Percentiles rank a stretch among this genome's conserved stretches.
These are phyloP conservation scores for Teinopalpus imperialis DNA, from an alignment of 2,888 invertebrate genomes.

Conservation along the genomic window DNA sequence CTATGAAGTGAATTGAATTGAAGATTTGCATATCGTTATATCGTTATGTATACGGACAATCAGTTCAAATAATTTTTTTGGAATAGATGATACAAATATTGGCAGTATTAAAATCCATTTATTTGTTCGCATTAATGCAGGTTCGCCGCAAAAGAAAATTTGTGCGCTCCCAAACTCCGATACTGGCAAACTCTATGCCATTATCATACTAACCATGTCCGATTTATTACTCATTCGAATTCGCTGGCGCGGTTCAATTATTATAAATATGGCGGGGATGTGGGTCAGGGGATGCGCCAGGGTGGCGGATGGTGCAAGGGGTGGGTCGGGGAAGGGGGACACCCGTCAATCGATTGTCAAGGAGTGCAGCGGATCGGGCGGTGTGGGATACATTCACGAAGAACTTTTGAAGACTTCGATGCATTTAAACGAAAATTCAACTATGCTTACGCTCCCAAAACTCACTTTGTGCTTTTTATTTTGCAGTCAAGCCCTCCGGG, in stretches of 20 bases:
- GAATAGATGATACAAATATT: constrained; percentile 1
- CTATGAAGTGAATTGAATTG: too few relatives aligned
- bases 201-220: constrained; percentile 38
- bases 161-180: constrained; percentile 19
- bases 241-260: constrained; percentile 68
- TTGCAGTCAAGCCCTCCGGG: neutral
- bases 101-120: constrained; percentile 6
- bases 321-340: constrained; percentile 43
- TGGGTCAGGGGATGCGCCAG: constrained; percentile 66
- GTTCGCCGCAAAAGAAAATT: constrained; percentile 25
- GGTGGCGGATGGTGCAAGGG: constrained; percentile 36
- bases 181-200: constrained; percentile 29
- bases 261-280: constrained; percentile 78
- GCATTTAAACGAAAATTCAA: constrained; percentile 35
- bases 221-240: constrained; percentile 43
- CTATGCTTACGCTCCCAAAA: constrained; percentile 21
- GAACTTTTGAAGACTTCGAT: constrained; percentile 37
- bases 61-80: constrained; percentile 11
- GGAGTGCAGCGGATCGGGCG: constrained; percentile 66
- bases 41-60: too few relatives aligned
- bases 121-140: constrained; percentile 11
- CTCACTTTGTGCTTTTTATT: constrained; percentile 6
- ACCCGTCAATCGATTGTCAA: constrained; percentile 83
- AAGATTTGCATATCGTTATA: too few relatives aligned
- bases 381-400: constrained; percentile 39